Conservation (phyloP, 1,140 invertebrate species). For the Calephelis nemesis region DNA sequence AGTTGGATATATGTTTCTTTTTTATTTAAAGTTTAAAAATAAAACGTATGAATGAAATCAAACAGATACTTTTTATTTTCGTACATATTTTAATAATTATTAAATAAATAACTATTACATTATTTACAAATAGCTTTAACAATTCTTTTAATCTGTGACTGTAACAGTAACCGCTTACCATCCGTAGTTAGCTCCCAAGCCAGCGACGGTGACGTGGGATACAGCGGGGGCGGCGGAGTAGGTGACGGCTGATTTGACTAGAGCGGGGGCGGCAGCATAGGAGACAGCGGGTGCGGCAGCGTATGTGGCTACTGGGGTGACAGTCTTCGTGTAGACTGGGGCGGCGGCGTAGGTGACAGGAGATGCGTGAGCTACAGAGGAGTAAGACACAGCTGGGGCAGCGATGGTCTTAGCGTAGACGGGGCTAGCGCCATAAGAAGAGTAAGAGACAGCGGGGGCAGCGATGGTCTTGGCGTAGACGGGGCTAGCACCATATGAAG, state of each 20-base stretch:
- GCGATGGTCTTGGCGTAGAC: slow-evolving; percentile 28
- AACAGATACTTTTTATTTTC: too few relatives aligned
- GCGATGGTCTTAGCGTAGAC: slow-evolving; percentile 24
- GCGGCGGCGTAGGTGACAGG: slow-evolving; percentile 26
- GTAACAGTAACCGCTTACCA: slow-evolving; percentile 36
- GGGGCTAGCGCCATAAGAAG: slow-evolving; percentile 40
- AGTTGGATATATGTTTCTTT: too few relatives aligned
- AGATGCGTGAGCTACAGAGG: slow-evolving; percentile 31
- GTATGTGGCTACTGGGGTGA: slow-evolving; percentile 37
- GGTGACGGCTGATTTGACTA: slow-evolving; percentile 38
- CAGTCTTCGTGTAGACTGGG: slow-evolving; percentile 27
- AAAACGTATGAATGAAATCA: too few relatives aligned
- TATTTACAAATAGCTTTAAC: neutral
- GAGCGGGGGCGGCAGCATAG: slow-evolving; percentile 40
- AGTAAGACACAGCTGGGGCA: slow-evolving; percentile 42
- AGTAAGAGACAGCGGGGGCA: slow-evolving; percentile 42
- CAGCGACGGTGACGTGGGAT: slow-evolving; percentile 51
- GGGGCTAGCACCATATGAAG: slow-evolving; percentile 31
- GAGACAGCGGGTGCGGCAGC: slow-evolving; percentile 29
- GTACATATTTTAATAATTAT: neutral
- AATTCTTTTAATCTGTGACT: neutral
- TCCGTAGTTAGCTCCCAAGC: slow-evolving; percentile 46
- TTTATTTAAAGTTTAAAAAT: too few relatives aligned
- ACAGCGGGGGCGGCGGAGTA: slow-evolving; percentile 52
- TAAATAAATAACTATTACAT: neutral